A percentile compares a stretch with the other conserved stretches of the same genome.
Evolutionary conservation across 2,888 invertebrate species (phyloP).

Genomic region (Plebejus anna): DNA sequence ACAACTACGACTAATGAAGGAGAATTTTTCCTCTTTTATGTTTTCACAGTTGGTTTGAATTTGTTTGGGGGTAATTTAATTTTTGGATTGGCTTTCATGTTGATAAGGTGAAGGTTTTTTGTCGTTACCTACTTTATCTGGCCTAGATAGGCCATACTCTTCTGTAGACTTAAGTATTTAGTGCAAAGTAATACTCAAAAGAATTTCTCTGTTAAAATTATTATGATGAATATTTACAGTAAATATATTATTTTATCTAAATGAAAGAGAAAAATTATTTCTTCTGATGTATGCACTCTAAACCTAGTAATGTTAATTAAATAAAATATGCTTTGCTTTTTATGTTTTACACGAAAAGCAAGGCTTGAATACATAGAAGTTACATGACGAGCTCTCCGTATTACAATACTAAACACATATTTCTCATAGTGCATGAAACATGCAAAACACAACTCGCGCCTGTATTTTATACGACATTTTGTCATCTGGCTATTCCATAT

Average conservation of each 20-base stretch:
- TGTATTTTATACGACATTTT: conserved; percentile 66
- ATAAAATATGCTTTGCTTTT: not conserved
- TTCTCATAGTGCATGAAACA: conserved; percentile 58
- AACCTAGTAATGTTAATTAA: not conserved
- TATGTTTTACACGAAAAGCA: not conserved
- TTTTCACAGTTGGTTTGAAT: not conserved
- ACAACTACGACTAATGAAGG: conserved; percentile 6
- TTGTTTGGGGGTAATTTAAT: not conserved
- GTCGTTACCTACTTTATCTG: not conserved
- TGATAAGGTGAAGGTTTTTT: too few species aligned
- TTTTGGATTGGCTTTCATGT: not conserved
- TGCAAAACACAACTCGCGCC: conserved; percentile 53
- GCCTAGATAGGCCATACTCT: not conserved
- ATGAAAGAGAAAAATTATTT: not conserved
- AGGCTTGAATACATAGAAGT: conserved; percentile 25
- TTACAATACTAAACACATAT: conserved; percentile 54
- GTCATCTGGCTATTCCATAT: conserved; percentile 59
- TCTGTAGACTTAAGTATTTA: not conserved
- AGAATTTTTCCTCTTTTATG: not conserved
- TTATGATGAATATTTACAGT: too few species aligned
- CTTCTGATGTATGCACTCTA: too few species aligned
- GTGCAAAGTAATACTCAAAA: not conserved
- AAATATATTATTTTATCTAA: too few species aligned
- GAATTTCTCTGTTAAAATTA: not conserved
- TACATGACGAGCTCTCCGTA: conserved; percentile 35